phyloP scores from a whole-genome alignment of 2,113 vertebrate genomes.

The Serilophus lunatus region DNA sequence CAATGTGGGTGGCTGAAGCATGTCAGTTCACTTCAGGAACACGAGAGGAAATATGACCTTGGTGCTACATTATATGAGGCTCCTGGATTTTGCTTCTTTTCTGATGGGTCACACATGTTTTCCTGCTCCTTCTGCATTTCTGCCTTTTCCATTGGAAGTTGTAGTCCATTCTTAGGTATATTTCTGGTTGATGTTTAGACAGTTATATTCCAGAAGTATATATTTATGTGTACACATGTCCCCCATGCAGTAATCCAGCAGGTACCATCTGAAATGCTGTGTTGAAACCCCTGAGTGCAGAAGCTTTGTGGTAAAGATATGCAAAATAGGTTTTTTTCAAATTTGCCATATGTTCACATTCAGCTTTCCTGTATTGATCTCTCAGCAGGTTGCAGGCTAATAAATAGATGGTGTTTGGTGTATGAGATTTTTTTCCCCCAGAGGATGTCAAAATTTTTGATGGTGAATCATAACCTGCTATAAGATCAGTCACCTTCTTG shows the following conservation, averaged over 20 bases:
- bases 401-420: neutral
- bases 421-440: neutral
- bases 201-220: neutral
- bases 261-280: neutral
- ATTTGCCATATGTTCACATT: neutral
- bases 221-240: neutral
- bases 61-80: neutral
- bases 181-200: neutral
- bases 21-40: rapidly evolving
- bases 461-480: neutral
- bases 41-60: neutral
- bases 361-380: neutral
- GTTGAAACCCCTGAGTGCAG: neutral
- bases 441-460: neutral
- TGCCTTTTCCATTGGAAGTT: neutral
- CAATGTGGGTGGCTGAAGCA: neutral
- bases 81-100: neutral
- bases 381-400: neutral
- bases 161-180: neutral
- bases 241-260: neutral
- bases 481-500: neutral
- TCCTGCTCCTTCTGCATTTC: neutral
- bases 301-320: neutral
- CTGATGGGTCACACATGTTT: neutral
- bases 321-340: neutral